Base-by-base conservation (phyloP, 37 sponge, comb jelly and placozoan species). In the Beroe ovata region DNA sequence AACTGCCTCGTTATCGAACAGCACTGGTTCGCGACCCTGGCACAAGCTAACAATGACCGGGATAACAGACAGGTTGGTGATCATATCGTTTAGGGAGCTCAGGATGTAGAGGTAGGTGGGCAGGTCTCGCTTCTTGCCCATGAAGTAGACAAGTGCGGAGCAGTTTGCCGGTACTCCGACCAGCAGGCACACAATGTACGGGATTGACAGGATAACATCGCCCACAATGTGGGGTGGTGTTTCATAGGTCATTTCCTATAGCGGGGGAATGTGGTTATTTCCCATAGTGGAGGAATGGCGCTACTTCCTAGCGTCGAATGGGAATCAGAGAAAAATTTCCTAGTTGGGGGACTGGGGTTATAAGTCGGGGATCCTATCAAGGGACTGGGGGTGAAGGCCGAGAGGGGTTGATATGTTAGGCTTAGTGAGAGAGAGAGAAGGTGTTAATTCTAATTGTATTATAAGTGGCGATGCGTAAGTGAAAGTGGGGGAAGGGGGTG, bases 21-120 rank as follows among this genome's bases (percentile, higher is more conserved):
- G 84, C 2, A 23, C 26, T 0, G 35, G 38, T 18, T 77, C 26
- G 20, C 84, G 16, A 28, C 28, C 42, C 3, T 36, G 20, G 28
- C 84, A 39, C 25, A 77, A 20, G 41, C 84, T 77, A 23, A 54
- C 28, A n/a, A 77, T 41, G n/a, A 77, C 84, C 28, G 84, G 84
- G 28, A 77, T 8, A 4, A 42, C 54, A 8, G 33, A n/a, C 2
- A 77, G 54, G 54, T 42, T 42, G 84, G 54, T 77, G 26, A 77
- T 33, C 84, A 77, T 77, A 29, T 77, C 84, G 54, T 77, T 77
- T 0, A 77, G 47, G 42, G 47, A 77, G 22, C 42, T 77, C 28
- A 38, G 33, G 54, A 77, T 39, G 47, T 77, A 77, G 54, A 77
- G 84, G 54, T 77, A 77, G 54, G 35, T 77, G 84, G 84, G 84